Percentiles rank a stretch among this genome's conserved stretches.
Conservation (phyloP, 1,140 invertebrate genomes). For the Leptestheria dahalacensis region DNA sequence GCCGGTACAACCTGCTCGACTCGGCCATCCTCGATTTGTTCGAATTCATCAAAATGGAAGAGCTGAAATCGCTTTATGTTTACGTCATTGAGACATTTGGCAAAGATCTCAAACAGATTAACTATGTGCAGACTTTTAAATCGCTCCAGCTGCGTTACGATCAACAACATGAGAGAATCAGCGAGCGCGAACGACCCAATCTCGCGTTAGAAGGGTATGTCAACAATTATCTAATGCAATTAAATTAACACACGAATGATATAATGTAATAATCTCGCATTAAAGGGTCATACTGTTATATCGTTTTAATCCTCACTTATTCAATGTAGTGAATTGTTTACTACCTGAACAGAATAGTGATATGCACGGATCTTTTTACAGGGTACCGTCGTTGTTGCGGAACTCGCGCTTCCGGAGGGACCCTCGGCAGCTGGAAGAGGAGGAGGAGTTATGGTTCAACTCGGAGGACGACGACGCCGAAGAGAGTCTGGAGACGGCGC, state of each 20-base stretch:
- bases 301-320: no score
- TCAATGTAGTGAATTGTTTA: no score
- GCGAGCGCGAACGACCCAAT: constrained; percentile 57
- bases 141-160: constrained; percentile 79
- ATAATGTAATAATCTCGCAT: no score
- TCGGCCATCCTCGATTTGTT: constrained; percentile 98
- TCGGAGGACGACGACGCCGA: constrained; percentile 82
- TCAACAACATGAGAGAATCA: constrained; percentile 80
- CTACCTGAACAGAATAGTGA: no score
- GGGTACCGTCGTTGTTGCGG: constrained; percentile 58
- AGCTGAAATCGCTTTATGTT: constrained; percentile 84
- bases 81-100: constrained; percentile 92
- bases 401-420: constrained; percentile 73
- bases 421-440: constrained; percentile 82
- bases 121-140: constrained; percentile 96
- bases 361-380: constrained; percentile 15
- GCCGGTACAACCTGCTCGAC: constrained; percentile 94
- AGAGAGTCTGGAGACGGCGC: constrained; percentile 33
- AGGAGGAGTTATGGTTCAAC: constrained; percentile 98
- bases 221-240: no score
- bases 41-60: constrained; percentile 93
- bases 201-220: constrained; percentile 48
- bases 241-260: no score
- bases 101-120: constrained; percentile 77
- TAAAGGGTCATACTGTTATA: no score